Conservation (phyloP, 2,113 vertebrate species). For the Dicrurus megarhynchus region DNA sequence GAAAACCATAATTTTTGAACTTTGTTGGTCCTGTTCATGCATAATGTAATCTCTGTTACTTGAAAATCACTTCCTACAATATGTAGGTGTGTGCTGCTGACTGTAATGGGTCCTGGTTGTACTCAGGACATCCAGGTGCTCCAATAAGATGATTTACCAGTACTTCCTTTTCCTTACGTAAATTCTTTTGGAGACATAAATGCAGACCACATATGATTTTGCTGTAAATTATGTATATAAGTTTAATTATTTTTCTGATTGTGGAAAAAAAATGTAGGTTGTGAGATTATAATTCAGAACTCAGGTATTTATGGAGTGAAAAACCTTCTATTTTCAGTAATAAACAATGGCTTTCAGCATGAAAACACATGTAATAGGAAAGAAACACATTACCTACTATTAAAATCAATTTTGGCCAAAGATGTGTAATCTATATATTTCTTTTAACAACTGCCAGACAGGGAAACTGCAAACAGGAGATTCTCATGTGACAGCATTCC, state of each 20-base stretch:
- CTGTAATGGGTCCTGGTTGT: not conserved
- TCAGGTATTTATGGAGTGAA: not conserved
- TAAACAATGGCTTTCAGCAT: not conserved
- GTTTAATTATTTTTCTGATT: not conserved
- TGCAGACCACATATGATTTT: not conserved
- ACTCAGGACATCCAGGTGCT: not conserved
- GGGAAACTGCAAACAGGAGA: not conserved
- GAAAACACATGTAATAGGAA: not conserved
- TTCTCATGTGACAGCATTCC: not conserved
- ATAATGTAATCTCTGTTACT: not conserved
- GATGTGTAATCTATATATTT: not conserved
- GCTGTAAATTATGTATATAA: not conserved
- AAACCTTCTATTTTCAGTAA: not conserved
- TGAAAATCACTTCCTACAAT: not conserved
- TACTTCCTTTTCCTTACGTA: not conserved
- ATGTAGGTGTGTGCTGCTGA: rapidly evolving
- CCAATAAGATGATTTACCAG: not conserved
- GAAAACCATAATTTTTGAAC: not conserved
- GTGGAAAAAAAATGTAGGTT: not conserved
- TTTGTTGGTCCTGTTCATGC: not conserved
- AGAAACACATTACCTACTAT: not conserved
- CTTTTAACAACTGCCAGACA: not conserved
- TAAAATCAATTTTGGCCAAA: not conserved
- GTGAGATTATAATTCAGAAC: not conserved
- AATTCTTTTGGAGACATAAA: not conserved